Percentiles rank a stretch among this genome's conserved stretches.
These are phyloP conservation scores for Eira barbara DNA, from an alignment of 2,113 vertebrate genomes.

Conservation along the genomic window DNA sequence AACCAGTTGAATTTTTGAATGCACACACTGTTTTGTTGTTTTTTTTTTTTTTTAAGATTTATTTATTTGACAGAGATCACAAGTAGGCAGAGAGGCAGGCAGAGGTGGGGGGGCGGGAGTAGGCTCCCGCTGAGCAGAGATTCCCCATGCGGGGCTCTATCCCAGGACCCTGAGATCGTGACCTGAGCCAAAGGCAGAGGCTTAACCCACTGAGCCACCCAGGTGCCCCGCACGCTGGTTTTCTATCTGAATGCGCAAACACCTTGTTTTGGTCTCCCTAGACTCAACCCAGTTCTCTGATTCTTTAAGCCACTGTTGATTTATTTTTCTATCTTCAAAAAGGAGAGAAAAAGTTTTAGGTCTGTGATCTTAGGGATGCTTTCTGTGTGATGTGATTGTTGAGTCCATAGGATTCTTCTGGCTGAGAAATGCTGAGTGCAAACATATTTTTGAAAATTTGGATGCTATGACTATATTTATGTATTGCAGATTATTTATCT, in stretches of 20 bases:
- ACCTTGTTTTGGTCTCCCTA: not conserved
- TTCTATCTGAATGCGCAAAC: not conserved
- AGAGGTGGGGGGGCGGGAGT: too few relatives aligned
- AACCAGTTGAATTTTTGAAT: not conserved
- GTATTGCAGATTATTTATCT: not conserved
- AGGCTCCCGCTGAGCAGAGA: too few relatives aligned
- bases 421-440: slow-evolving; percentile 35
- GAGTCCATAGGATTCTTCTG: slow-evolving; percentile 17
- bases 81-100: too few relatives aligned
- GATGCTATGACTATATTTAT: not conserved
- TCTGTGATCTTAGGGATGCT: slow-evolving; percentile 40
- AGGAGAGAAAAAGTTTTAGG: not conserved
- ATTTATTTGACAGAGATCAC: too few relatives aligned
- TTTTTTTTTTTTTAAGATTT: too few relatives aligned
- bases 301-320: not conserved
- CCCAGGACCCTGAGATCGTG: too few relatives aligned
- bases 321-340: slow-evolving; percentile 33
- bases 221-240: not conserved
- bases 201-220: too few relatives aligned
- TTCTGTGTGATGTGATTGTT: slow-evolving; percentile 6
- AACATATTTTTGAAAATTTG: slow-evolving; percentile 13
- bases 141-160: too few relatives aligned
- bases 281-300: not conserved
- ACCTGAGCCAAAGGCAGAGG: too few relatives aligned
- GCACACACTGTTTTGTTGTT: too few relatives aligned